These are phyloP conservation scores for Abrostola tripartita DNA, from an alignment of 2,888 invertebrate species.

Conservation along the genomic window DNA sequence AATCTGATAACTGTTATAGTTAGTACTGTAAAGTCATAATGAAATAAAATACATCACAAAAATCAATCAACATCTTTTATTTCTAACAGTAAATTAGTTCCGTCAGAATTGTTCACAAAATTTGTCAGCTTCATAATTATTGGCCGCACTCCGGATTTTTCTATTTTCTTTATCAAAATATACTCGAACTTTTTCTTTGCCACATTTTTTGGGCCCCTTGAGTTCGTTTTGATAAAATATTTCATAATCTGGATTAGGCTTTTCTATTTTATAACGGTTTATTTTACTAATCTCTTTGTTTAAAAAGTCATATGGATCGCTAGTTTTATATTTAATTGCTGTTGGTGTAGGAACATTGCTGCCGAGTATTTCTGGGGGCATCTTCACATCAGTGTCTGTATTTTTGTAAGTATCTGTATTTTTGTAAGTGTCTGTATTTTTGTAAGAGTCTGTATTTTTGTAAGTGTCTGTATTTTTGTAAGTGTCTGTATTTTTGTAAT, in stretches of 20 bases:
- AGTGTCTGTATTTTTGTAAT: constrained; percentile 36
- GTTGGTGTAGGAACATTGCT: constrained; percentile 13
- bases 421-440: no score
- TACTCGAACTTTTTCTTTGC: constrained; percentile 74
- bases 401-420: no score
- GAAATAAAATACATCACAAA: constrained; percentile 40
- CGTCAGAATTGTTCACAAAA: constrained; percentile 62
- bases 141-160: constrained; percentile 59
- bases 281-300: constrained; percentile 39
- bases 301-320: constrained; percentile 39
- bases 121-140: constrained; percentile 57
- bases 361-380: constrained; percentile 32
- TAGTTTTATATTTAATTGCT: constrained; percentile 34
- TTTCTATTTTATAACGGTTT: constrained; percentile 45
- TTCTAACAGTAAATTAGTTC: constrained; percentile 18
- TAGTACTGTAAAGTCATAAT: constrained; percentile 50
- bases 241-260: constrained; percentile 70
- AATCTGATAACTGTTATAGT: constrained; percentile 56
- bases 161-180: constrained; percentile 73
- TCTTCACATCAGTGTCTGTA: constrained; percentile 31
- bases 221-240: constrained; percentile 73
- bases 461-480: no score
- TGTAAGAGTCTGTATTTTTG: no score
- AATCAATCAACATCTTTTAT: constrained; percentile 39
- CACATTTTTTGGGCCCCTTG: constrained; percentile 66